Conservation (phyloP, 2,888 invertebrate genomes). For the Drosophila bunnanda region DNA sequence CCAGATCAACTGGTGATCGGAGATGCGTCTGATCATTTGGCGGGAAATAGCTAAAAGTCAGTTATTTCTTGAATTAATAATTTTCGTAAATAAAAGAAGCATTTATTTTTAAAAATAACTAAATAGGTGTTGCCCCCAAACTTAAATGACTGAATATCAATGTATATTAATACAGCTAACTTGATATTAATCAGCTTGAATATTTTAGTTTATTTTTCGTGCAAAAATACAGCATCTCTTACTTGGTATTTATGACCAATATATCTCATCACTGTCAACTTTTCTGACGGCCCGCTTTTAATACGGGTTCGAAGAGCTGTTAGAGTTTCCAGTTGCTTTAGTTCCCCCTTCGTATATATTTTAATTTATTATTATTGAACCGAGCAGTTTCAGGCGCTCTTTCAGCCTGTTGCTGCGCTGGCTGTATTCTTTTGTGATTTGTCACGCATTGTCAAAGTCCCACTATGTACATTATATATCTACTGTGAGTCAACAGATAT, state of each 20-base stretch:
- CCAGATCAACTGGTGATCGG: conserved; percentile 20
- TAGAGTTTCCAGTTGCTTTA: conserved; percentile 30
- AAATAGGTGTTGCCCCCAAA: no score
- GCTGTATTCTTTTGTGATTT: conserved; percentile 45
- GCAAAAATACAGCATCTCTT: no score
- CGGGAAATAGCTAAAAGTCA: background rate
- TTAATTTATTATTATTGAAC: conserved; percentile 56
- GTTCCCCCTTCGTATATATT: conserved; percentile 5
- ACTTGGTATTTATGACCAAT: background rate
- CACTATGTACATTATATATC: conserved; percentile 6
- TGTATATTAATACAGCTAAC: background rate
- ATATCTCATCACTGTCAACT: conserved; percentile 6
- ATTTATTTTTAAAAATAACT: background rate
- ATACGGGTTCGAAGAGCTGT: conserved; percentile 39
- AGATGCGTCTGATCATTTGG: background rate
- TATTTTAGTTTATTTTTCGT: background rate
- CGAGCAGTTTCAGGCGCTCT: conserved; percentile 49
- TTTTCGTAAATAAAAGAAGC: no score
- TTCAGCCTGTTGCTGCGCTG: conserved; percentile 39
- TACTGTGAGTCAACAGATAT: conserved; percentile 19
- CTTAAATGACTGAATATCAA: background rate
- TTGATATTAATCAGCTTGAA: background rate
- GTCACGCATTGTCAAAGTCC: conserved; percentile 38
- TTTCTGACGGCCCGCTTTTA: conserved; percentile 17
- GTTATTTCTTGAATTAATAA: no score